Evolutionary conservation across 2,797 vertebrate species (phyloP).

Genomic region (Gorsachius magnificus): DNA sequence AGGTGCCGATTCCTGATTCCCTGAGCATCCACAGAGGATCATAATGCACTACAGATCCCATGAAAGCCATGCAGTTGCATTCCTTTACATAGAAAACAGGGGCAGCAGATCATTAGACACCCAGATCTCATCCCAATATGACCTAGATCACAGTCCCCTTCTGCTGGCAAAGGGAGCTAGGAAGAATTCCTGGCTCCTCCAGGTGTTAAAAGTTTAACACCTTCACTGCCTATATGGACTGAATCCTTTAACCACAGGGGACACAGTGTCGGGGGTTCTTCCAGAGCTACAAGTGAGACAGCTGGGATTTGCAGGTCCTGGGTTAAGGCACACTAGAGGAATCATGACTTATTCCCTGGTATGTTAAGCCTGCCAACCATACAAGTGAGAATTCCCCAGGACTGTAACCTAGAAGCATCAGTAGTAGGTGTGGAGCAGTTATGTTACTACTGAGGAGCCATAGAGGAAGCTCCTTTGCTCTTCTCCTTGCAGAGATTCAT

Average conservation of each 20-base stretch:
- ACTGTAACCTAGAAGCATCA: not conserved
- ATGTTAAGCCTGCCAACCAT: not conserved
- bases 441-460: not conserved
- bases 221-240: not conserved
- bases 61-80: not conserved
- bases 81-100: not conserved
- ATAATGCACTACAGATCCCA: accelerated
- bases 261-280: not conserved
- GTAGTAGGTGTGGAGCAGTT: not conserved
- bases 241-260: not conserved
- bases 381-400: not conserved
- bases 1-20: not conserved
- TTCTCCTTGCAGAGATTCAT: not conserved
- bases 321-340: not conserved
- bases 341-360: not conserved
- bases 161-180: not conserved
- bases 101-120: not conserved
- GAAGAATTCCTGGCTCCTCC: not conserved
- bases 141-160: not conserved
- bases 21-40: accelerated
- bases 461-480: not conserved
- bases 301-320: not conserved
- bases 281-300: not conserved
- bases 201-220: not conserved
- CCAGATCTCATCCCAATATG: not conserved